Evolutionary conservation across 2,888 invertebrate species (phyloP), one percentile per base, ranked within the genome.

Genomic region (Heliconius aoede): DNA sequence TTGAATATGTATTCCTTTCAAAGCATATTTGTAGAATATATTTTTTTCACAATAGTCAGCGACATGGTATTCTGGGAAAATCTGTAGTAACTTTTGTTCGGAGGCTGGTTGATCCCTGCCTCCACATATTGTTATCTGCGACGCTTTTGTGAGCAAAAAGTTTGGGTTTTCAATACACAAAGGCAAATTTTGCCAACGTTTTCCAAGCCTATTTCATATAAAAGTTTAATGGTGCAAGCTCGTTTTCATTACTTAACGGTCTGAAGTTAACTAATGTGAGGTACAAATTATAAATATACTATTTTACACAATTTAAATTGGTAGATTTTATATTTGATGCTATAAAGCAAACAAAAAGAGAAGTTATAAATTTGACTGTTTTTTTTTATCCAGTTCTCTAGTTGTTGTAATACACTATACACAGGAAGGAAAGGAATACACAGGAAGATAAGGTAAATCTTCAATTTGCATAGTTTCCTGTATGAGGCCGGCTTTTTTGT

Each of bases 81-180:
- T 72, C 72, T 72, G 61, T 40, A 60, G 40, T 60, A 72, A 72
- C 26, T 61, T 28, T 72, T 72, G n/a, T 72, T 60, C 61, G 28
- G 72, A 40, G 61, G 26, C 72, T 72, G 61, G 72, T 72, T 72
- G 72, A 72, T 72, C 72, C 61, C 72, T 72, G 72, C 26, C 72
- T 72, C 60, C 72, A 72, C 58, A 58, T 61, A 67, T 67, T 71
- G 32, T 60, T 68, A 74, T 69, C 74, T 69, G 61, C 77, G 71
- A 58, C 30, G 21, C 72, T 67, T 72, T 77, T 77, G 74, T 77
- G 64, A 24, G 69, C 32, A 69, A 64, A 65, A 60, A 74, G 36
- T 67, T 69, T 64, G 40, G 40, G 74, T 40, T 77, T 75, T 77
- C 40, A 11, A 32, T 65, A 64, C 65, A 77, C 74, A 74, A 74